Base-by-base conservation (phyloP, 2,888 invertebrate genomes). In the Alsophila aescularia region DNA sequence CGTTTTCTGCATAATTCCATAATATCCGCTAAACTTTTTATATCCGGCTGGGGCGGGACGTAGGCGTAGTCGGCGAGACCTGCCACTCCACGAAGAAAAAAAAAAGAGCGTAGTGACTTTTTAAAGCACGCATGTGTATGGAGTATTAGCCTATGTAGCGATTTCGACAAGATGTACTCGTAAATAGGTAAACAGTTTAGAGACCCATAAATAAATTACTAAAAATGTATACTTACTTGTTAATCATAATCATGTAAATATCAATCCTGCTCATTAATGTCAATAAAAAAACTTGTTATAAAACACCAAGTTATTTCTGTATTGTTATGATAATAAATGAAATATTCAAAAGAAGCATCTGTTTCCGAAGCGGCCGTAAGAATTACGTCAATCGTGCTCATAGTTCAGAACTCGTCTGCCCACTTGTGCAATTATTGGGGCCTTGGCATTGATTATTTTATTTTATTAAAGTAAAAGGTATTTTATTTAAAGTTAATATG, bases 11-110 rank as follows among this genome's bases (percentile, higher is more conserved):
- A 73, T 72, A 75, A 77, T 76, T 70, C 60, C 15, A 72, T 72
- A 76, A 77, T 79, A 75, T 75, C 70, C 74, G 69, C 45, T 64
- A 67, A 65, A 70, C 40, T 62, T 67, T 64, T 64, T 69, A 60
- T 69, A 47, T 62, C 66, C 62, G 59, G 36, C 62, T 45, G 32
- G 29, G 27, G 37, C 52, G 32, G n/a, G 60, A 49, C 39, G 57
- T 53, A 53, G n/a, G n/a, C n/a, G n/a, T n/a, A n/a, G n/a, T n/a
- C 40, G 47, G 52, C 42, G 44, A 35, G 57, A 52, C 52, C 64
- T 62, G 53, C 60, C 69, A 64, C 67, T 64, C 64, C 67, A 64
- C 50, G 47, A 45, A 53, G 57, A 57, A 64, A 62, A 59, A 63
- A 62, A 58, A 57, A 40, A 58, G 14, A 51, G 14, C 1, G 14